Evolutionary conservation across 2,113 vertebrate genomes (phyloP).

Genomic region (Rhea pennata): DNA sequence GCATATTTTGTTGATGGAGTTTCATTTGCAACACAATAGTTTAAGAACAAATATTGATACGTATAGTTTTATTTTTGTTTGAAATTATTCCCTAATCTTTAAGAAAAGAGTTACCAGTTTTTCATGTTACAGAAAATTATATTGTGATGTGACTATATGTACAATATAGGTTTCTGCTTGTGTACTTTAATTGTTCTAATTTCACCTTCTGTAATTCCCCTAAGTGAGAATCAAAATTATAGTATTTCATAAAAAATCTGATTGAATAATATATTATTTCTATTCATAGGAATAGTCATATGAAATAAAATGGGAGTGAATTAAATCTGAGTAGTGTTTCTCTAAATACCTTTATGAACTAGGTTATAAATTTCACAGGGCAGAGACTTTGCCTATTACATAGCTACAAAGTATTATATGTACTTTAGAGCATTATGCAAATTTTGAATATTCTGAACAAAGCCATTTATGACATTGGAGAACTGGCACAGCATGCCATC

Average conservation of each 20-base stretch:
- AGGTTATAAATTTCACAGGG: background rate
- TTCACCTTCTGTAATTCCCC: background rate
- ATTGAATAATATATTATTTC: background rate
- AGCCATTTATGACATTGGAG: background rate
- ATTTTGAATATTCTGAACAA: background rate
- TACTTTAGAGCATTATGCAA: background rate
- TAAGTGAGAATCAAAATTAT: background rate
- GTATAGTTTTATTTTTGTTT: background rate
- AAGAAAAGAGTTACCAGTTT: background rate
- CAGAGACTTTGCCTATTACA: background rate
- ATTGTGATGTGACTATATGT: background rate
- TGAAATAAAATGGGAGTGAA: background rate
- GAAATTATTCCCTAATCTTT: background rate
- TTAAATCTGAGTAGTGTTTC: background rate
- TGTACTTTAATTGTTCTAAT: background rate
- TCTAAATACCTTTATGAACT: background rate
- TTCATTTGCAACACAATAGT: background rate
- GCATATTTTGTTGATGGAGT: background rate
- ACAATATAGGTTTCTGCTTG: background rate
- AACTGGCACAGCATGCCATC: background rate
- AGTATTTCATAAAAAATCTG: background rate
- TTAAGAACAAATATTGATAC: background rate
- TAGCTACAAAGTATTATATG: background rate
- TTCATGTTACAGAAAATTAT: background rate
- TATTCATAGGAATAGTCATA: background rate